Percentiles rank a stretch among this genome's conserved stretches.
Evolutionary conservation across 2,797 vertebrate genomes (phyloP).

Genomic region (Euthynnus affinis): DNA sequence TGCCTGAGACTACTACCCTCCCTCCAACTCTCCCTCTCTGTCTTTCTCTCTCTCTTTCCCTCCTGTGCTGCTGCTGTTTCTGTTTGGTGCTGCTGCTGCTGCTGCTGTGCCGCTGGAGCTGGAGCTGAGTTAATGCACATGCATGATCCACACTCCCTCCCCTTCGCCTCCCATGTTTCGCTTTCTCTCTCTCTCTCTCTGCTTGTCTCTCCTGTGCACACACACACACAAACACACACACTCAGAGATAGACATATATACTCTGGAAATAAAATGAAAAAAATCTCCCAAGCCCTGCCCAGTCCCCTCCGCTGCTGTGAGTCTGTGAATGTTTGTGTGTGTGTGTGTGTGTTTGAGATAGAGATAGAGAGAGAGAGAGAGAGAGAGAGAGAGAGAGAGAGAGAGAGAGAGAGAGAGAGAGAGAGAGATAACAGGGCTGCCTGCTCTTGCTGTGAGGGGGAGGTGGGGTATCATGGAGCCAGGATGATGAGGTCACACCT

Average conservation of each 20-base stretch:
- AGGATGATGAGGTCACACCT: slow-evolving; percentile 95
- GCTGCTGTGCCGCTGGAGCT: slow-evolving; percentile 77
- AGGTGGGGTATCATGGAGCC: slow-evolving; percentile 89
- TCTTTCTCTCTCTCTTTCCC: slow-evolving; percentile 72
- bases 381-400: too few relatives aligned
- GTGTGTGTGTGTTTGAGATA: slow-evolving; percentile 44
- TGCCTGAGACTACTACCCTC: slow-evolving; percentile 79
- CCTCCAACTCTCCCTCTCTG: slow-evolving; percentile 81
- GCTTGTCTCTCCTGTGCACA: slow-evolving; percentile 49
- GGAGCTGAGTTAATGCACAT: slow-evolving; percentile 87
- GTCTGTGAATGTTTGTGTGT: slow-evolving; percentile 20
- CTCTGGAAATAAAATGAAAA: slow-evolving; percentile 71
- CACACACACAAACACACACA: slow-evolving; percentile 35
- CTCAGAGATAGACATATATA: slow-evolving; percentile 55
- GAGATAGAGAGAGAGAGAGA: too few relatives aligned
- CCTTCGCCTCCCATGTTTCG: slow-evolving; percentile 72
- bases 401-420: too few relatives aligned
- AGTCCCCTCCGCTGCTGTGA: slow-evolving; percentile 58
- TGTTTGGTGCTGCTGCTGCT: slow-evolving; percentile 75
- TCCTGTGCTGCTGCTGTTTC: slow-evolving; percentile 77
- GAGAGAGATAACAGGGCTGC: slow-evolving; percentile 53
- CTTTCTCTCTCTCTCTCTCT: slow-evolving; percentile 65
- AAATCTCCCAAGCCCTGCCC: slow-evolving; percentile 71
- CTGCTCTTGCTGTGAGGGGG: slow-evolving; percentile 66
- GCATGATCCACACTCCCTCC: slow-evolving; percentile 85